Evolutionary conservation across 1,140 invertebrate genomes (phyloP), one percentile per base, ranked within the genome.

Genomic region (Vollenhovia emeryi): DNA sequence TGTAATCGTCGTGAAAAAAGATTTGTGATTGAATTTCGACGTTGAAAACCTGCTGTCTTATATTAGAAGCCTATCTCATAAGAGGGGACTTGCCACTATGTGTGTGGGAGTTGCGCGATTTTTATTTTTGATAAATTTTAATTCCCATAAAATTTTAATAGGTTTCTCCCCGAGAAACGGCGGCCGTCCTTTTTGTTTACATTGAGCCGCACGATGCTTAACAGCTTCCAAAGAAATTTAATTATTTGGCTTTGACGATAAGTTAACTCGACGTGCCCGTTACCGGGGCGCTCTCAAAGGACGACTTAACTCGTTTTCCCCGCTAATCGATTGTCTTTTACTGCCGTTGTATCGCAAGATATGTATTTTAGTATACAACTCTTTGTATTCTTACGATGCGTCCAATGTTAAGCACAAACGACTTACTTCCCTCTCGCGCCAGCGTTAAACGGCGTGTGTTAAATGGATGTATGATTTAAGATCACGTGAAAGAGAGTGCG

Each of bases 241-340:
- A 79, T 79, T 52, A 79, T 79, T 79, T 33, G 27, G 24, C 74
- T 78, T 78, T 78, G 43, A 79, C 21, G 45, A 48, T 40, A 24
- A 79, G 45, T 79, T 79, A 79, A 79, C 62, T 59, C n/a, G 30
- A 36, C 21, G 11, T 52, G 9, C 48, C 36, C 8, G 40, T 79
- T 79, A 79, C 45, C 9, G 13, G 9, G 45, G 33, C 21, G 21
- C 27, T 66, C 30, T 79, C 76, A 68, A 79, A 79, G 55, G 45
- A 59, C 45, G 11, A 52, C 24, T 52, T 68, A 79, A 79, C 45
- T 79, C 45, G 45, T 64, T 78, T 45, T 21, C 18, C 7, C 9
- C 18, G 27, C 50, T 68, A 79, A 69, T 79, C 45, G 45, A 55
- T 78, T 50, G 60, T 36, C 45, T 40, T 69, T 55, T 27, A 52